phyloP scores from a whole-genome alignment of 2,113 vertebrate species.

The Lepus americanus region DNA sequence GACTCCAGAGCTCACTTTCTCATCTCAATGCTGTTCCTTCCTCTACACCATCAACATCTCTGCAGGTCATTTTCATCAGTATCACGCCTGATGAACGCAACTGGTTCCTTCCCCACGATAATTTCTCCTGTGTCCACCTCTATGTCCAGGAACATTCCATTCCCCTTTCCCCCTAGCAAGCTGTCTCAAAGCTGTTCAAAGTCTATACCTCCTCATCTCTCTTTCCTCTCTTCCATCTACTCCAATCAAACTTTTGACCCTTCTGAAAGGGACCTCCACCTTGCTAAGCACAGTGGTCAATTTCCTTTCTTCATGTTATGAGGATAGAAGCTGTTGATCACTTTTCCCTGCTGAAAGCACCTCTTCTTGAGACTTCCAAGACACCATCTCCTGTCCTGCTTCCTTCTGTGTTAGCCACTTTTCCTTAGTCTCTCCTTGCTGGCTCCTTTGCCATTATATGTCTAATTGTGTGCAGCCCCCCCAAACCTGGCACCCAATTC shows the following conservation, averaged over 20 bases:
- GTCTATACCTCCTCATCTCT: background rate
- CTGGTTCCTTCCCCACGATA: fast-evolving
- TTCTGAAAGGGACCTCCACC: background rate
- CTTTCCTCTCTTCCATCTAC: background rate
- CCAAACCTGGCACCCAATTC: background rate
- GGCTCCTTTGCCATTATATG: background rate
- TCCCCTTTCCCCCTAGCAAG: background rate
- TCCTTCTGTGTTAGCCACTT: background rate
- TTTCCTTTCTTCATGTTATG: background rate
- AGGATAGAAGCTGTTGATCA: background rate
- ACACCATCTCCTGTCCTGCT: background rate
- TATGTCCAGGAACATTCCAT: background rate
- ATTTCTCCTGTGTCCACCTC: background rate
- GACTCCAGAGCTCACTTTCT: background rate
- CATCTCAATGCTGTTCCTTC: background rate
- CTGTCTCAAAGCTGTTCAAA: background rate
- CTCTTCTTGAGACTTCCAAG: background rate
- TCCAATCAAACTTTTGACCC: background rate
- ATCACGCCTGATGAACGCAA: background rate
- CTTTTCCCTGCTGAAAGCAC: background rate
- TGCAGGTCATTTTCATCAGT: background rate
- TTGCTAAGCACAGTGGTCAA: background rate
- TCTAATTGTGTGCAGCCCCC: background rate
- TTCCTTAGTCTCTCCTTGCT: background rate
- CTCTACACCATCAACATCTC: background rate